A percentile compares a stretch with the other conserved stretches of the same genome.
These are phyloP conservation scores for Loris lydekkerianus DNA, from an alignment of 2,797 vertebrate genomes.

Conservation along the genomic window DNA sequence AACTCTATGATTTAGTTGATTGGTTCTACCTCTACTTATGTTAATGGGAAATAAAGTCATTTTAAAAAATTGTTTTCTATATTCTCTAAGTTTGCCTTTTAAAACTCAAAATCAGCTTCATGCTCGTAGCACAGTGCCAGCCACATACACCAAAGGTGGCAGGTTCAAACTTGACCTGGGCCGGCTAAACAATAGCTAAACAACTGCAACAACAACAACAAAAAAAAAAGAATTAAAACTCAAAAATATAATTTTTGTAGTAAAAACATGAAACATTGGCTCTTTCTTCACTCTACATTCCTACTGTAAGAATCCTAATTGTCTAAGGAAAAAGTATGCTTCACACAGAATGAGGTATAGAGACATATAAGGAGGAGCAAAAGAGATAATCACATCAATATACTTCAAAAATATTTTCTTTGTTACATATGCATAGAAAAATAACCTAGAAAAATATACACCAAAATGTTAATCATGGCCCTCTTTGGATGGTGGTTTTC, in stretches of 20 bases:
- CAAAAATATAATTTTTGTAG: slow-evolving; percentile 39
- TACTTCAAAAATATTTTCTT: slow-evolving; percentile 29
- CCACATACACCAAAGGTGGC: too few relatives aligned
- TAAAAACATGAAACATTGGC: slow-evolving; percentile 18
- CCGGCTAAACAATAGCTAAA: background rate
- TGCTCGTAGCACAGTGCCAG: too few relatives aligned
- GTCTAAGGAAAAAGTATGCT: slow-evolving; percentile 30
- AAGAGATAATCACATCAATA: slow-evolving; percentile 49
- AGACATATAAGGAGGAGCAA: background rate
- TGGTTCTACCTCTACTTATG: background rate
- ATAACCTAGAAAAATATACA: slow-evolving; percentile 39
- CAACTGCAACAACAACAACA: too few relatives aligned
- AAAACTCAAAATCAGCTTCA: background rate
- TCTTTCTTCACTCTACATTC: slow-evolving; percentile 16
- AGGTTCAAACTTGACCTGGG: too few relatives aligned
- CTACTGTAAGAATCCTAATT: background rate
- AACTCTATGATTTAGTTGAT: slow-evolving; percentile 17
- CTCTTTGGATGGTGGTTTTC: background rate
- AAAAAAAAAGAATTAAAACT: background rate
- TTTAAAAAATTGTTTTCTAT: background rate
- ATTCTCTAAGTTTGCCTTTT: slow-evolving; percentile 25
- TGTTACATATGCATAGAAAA: slow-evolving; percentile 51
- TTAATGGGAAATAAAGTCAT: slow-evolving; percentile 38
- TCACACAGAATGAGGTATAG: background rate
- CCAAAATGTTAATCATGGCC: slow-evolving; percentile 41